Evolutionary conservation across 2,888 invertebrate genomes (phyloP), one percentile per base, ranked within the genome.

Genomic region (Dynastes hyllus): DNA sequence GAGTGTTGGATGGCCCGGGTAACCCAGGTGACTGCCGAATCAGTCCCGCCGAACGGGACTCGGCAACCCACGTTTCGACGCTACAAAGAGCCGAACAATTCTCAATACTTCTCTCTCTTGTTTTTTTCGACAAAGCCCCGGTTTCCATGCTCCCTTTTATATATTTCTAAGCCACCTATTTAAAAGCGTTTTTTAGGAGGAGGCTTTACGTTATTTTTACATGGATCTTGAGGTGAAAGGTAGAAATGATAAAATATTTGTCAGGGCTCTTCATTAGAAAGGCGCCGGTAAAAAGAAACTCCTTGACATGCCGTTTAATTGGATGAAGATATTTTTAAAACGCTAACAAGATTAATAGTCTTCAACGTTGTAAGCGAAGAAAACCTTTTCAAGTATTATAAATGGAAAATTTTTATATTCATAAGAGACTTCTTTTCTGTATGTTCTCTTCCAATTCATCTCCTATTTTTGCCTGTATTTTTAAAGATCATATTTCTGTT

Each of bases 1-100:
- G 80, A 75, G 73, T 58, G 73, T 75, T 75, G 61, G 73, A 75
- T 78, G 80, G 81, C 80, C 82, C 80, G 79, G 80, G 81, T 81
- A 81, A 81, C 73, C 81, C 78, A 81, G 80, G 79, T 81, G 81
- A 82, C 81, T 82, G 69, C 77, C 77, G 67, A 77, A 77, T 75
- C 73, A 75, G 73, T 75, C 73, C 45, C 73, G 73, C 40, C 73
- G 61, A 61, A 11, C 73, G 16, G 45, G 45, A 63, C 73, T 75
- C 73, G 73, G 61, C 61, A 75, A 63, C 61, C 22, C 58, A 45
- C 73, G 71, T 58, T 37, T 50, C 69, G 32, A 69, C n/a, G 69
- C 69, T 69, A 75, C 73, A 61, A 73, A 61, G 22, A 73, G 61
- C 58, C 45, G 73, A 73, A 73, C 61, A 75, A 50, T 75, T 75